phyloP scores from a whole-genome alignment of 1,140 invertebrate genomes.

The Gyrodactylus bullatarudis region DNA sequence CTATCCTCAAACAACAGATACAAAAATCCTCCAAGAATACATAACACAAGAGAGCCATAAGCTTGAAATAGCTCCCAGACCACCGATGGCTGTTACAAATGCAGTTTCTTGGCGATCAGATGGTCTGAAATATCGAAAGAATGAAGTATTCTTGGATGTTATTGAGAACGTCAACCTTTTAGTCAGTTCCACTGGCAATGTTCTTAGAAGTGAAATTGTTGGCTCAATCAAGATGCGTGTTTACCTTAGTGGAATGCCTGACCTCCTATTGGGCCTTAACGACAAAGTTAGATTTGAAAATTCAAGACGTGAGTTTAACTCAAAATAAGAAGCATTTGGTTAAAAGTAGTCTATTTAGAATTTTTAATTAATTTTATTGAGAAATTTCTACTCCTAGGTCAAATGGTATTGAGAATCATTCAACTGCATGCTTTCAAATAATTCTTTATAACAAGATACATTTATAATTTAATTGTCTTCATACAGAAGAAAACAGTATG shows the following conservation, averaged over 20 bases:
- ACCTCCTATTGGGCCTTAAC: constrained; percentile 76
- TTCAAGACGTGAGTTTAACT: constrained; percentile 36
- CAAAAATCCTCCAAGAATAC: constrained; percentile 85
- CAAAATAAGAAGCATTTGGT: neutral
- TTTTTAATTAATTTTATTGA: constrained; percentile 6
- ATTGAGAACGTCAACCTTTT: constrained; percentile 92
- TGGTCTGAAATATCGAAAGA: constrained; percentile 93
- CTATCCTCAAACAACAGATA: constrained; percentile 94
- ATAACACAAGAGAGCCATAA: constrained; percentile 92
- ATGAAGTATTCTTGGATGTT: constrained; percentile 97
- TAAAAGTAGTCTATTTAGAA: neutral
- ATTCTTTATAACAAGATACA: no score
- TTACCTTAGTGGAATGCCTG: constrained; percentile 96
- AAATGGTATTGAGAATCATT: no score
- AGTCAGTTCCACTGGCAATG: constrained; percentile 78
- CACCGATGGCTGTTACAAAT: constrained; percentile 96
- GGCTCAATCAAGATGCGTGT: constrained; percentile 97
- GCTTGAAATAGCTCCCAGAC: constrained; percentile 66
- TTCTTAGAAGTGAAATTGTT: constrained; percentile 82
- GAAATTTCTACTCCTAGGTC: neutral
- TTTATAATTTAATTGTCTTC: no score
- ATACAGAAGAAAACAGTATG: no score
- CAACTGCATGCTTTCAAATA: no score
- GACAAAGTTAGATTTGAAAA: constrained; percentile 96
- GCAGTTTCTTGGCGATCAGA: constrained; percentile 96